phyloP scores from a whole-genome alignment of 2,797 vertebrate genomes.

The Melanogrammus aeglefinus region DNA sequence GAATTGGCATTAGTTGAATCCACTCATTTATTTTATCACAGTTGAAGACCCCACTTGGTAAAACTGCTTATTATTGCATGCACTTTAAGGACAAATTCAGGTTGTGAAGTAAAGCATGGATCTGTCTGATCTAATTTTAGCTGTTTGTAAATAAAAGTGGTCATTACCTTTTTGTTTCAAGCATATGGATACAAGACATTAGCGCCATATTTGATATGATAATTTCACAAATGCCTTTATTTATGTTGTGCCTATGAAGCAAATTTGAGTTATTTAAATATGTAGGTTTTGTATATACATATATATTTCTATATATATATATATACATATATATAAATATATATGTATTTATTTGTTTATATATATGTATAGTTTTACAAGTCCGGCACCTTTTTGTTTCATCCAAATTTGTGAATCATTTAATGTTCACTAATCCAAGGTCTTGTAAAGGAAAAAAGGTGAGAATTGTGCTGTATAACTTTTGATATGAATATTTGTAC shows the following conservation, averaged over 20 bases:
- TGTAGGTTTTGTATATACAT: conserved; percentile 53
- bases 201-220: conserved; percentile 65
- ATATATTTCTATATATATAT: conserved; percentile 14
- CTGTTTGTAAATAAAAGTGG: conserved; percentile 99
- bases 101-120: conserved; percentile 94
- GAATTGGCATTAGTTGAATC: conserved; percentile 82
- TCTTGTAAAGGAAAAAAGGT: conserved; percentile 79
- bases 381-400: conserved; percentile 65
- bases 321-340: conserved; percentile 11
- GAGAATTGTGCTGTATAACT: conserved; percentile 82
- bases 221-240: conserved; percentile 81
- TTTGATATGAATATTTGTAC: conserved; percentile 85
- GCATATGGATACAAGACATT: conserved; percentile 70
- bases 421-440: conserved; percentile 76
- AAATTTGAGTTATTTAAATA: conserved; percentile 60
- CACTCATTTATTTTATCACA: conserved; percentile 92
- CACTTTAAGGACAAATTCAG: conserved; percentile 99
- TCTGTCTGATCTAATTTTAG: conserved; percentile 97
- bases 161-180: conserved; percentile 76
- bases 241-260: conserved; percentile 77
- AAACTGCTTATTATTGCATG: conserved; percentile 96
- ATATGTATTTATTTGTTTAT: conserved; percentile 8
- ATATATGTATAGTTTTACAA: conserved; percentile 61
- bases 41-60: conserved; percentile 83
- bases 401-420: conserved; percentile 75